phyloP scores from a whole-genome alignment of 2,113 vertebrate genomes.

The Baryphthengus martii region DNA sequence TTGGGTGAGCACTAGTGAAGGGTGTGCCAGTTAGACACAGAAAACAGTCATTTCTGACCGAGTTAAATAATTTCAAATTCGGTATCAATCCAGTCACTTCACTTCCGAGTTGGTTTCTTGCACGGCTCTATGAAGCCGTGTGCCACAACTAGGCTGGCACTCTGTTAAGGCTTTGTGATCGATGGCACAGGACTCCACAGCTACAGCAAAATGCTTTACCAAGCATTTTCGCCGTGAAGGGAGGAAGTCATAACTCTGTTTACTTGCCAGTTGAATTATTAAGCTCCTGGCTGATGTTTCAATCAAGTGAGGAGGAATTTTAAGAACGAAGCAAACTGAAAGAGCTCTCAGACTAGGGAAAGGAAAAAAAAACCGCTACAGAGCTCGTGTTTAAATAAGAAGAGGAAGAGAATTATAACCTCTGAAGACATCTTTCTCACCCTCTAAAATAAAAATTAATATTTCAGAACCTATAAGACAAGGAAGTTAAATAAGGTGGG shows the following conservation, averaged over 20 bases:
- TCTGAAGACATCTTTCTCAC: not conserved
- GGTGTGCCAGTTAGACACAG: not conserved
- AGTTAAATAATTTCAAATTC: not conserved
- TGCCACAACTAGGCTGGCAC: not conserved
- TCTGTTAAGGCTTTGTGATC: not conserved
- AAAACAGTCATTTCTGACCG: not conserved
- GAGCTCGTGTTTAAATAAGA: not conserved
- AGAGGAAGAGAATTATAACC: not conserved
- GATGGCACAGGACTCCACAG: not conserved
- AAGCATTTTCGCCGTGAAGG: not conserved
- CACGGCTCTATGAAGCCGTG: not conserved
- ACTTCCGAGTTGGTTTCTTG: not conserved
- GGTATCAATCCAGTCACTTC: not conserved
- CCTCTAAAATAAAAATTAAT: not conserved
- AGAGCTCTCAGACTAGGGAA: not conserved
- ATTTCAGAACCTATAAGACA: not conserved
- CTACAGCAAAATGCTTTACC: not conserved
- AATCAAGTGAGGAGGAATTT: not conserved
- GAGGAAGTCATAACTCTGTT: not conserved
- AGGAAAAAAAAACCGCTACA: not conserved
- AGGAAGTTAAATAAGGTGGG: not conserved
- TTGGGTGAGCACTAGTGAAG: not conserved
- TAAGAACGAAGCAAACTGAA: not conserved
- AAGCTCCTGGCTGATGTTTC: not conserved
- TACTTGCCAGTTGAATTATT: not conserved